Conservation (phyloP, 53 echinoderm and acorn worm species). For the Patiria pectinifera region DNA sequence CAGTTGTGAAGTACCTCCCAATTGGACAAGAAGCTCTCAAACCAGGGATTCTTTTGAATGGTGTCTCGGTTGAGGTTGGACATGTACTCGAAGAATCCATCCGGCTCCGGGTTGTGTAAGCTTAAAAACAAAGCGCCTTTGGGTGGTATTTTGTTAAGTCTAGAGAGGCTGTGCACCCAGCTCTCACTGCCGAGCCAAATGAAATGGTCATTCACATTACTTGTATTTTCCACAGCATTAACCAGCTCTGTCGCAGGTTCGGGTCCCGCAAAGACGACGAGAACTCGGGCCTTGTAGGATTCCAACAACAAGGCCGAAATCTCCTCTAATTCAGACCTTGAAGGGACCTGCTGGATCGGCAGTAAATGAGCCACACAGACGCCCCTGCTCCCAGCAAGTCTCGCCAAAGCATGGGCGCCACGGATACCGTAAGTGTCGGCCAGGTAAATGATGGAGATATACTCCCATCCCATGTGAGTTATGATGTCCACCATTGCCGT, state of each 20-base stretch:
- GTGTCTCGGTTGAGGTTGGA: background rate
- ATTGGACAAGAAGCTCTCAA: background rate
- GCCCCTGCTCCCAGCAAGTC: slow-evolving; percentile 28
- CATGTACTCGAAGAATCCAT: slow-evolving; percentile 1
- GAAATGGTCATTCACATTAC: background rate
- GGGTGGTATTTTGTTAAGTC: background rate
- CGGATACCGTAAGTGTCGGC: slow-evolving; percentile 55
- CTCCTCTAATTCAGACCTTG: background rate
- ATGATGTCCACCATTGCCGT: slow-evolving; percentile 59
- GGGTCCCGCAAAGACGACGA: slow-evolving; percentile 37
- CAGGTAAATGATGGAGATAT: slow-evolving; percentile 38
- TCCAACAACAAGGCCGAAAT: background rate
- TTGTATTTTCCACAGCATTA: background rate
- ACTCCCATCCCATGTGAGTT: slow-evolving; percentile 51
- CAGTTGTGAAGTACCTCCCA: slow-evolving; percentile 3
- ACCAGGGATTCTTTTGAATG: background rate
- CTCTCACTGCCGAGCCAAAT: slow-evolving; percentile 51
- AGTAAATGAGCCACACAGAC: slow-evolving; percentile 47
- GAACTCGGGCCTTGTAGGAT: slow-evolving; percentile 33
- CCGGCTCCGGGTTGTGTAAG: slow-evolving; percentile 25
- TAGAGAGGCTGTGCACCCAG: slow-evolving; percentile 1
- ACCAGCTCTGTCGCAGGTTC: slow-evolving; percentile 1
- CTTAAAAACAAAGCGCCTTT: background rate
- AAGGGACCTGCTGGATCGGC: background rate
- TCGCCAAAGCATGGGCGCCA: slow-evolving; percentile 41